Evolutionary conservation across 2,797 vertebrate genomes (phyloP).

Genomic region (Ptychobarbus kaznakovi): DNA sequence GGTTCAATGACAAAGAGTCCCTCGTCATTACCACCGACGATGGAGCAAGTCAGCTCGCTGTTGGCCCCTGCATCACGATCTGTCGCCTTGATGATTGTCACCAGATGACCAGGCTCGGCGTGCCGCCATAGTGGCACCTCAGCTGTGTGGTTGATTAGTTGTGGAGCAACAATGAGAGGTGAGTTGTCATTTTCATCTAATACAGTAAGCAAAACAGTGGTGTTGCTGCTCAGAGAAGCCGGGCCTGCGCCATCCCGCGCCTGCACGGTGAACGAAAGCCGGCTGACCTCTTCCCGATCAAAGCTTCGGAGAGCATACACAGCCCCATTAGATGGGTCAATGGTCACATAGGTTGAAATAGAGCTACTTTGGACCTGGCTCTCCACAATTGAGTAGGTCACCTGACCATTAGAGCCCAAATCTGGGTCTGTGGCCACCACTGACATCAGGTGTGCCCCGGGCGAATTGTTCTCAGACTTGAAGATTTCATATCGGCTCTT

Average conservation of each 20-base stretch:
- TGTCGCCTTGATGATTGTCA: constrained; percentile 86
- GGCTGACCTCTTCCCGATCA: constrained; percentile 92
- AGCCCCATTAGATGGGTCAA: constrained; percentile 93
- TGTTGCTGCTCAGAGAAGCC: constrained; percentile 82
- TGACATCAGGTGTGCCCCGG: constrained; percentile 91
- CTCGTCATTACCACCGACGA: constrained; percentile 87
- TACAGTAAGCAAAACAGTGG: constrained; percentile 89
- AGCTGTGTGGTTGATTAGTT: constrained; percentile 87
- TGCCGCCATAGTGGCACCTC: constrained; percentile 89
- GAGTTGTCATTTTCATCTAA: constrained; percentile 95
- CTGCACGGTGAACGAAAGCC: constrained; percentile 89
- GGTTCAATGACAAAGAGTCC: constrained; percentile 89
- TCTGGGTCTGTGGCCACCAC: constrained; percentile 94
- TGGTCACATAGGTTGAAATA: constrained; percentile 92
- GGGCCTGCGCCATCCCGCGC: constrained; percentile 87
- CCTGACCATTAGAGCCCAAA: constrained; percentile 92
- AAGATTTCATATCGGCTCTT: constrained; percentile 93
- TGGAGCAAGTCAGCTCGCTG: constrained; percentile 90
- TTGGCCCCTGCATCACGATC: constrained; percentile 94
- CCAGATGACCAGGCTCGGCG: constrained; percentile 85
- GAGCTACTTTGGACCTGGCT: constrained; percentile 84
- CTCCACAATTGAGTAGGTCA: constrained; percentile 93
- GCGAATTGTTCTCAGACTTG: constrained; percentile 95
- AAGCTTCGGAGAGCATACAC: constrained; percentile 93
- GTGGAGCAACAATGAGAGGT: constrained; percentile 87